Percentiles rank a stretch among this genome's conserved stretches.
Conservation (phyloP, 2,888 invertebrate genomes). For the Nematopogon swammerdamellus region DNA sequence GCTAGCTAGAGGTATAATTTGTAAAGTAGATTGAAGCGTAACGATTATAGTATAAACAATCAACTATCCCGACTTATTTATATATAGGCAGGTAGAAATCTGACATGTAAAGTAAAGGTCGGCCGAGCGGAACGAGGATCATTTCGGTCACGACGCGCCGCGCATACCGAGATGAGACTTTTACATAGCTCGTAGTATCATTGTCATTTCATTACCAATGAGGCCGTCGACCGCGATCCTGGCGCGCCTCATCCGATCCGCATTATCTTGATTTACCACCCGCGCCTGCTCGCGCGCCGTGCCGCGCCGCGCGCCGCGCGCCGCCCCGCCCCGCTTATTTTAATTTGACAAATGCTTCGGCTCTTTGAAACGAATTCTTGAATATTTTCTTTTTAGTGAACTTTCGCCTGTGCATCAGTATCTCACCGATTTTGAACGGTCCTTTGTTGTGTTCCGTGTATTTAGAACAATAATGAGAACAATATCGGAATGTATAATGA, state of each 20-base stretch:
- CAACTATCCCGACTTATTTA: no score
- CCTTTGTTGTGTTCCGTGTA: slow-evolving; percentile 1
- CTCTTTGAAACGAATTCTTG: not conserved
- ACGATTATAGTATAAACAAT: no score
- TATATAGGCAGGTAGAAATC: no score
- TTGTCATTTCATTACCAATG: no score
- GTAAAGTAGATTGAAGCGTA: no score
- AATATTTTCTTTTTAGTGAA: not conserved
- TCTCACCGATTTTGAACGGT: not conserved
- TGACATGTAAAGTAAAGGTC: not conserved
- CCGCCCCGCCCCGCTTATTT: not conserved
- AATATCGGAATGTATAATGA: not conserved
- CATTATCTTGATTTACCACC: no score
- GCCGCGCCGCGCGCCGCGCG: not conserved
- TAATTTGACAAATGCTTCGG: not conserved
- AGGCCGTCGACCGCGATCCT: no score
- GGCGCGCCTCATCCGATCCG: no score
- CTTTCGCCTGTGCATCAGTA: not conserved
- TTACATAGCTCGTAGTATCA: no score
- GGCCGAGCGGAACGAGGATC: not conserved
- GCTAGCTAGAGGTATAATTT: no score
- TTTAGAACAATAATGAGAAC: not conserved
- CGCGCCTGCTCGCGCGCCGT: no score
- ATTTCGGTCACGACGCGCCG: not conserved
- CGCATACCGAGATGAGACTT: not conserved